Evolutionary conservation across 92 coral and sea anemone genomes (phyloP).

Genomic region (Micromussa lordhowensis): DNA sequence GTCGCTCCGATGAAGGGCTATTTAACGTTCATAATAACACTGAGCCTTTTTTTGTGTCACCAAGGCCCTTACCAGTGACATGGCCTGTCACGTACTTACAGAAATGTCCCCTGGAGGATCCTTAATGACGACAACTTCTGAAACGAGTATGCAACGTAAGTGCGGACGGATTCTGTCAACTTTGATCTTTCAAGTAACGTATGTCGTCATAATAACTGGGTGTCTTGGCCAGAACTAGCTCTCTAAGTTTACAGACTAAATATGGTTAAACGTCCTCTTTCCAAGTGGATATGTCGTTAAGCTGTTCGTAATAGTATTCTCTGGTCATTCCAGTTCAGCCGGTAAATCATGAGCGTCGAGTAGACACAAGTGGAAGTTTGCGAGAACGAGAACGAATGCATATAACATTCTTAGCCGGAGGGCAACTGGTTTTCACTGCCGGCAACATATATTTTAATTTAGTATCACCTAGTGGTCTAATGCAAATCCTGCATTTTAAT

Average conservation of each 20-base stretch:
- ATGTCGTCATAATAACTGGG: too few relatives aligned
- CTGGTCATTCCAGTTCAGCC: background rate
- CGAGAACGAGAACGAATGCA: too few relatives aligned
- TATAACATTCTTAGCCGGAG: too few relatives aligned
- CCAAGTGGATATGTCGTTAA: background rate
- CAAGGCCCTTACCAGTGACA: slow-evolving; percentile 87
- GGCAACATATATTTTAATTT: too few relatives aligned
- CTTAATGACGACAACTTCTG: slow-evolving; percentile 71
- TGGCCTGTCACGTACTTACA: slow-evolving; percentile 95
- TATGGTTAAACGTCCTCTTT: background rate
- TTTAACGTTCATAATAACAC: too few relatives aligned
- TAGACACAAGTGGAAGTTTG: too few relatives aligned
- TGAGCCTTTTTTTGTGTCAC: slow-evolving; percentile 4
- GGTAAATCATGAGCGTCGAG: too few relatives aligned
- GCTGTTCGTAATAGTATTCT: background rate
- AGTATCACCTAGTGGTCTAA: too few relatives aligned
- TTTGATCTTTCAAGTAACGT: background rate
- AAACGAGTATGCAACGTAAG: slow-evolving; percentile 81
- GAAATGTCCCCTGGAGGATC: slow-evolving; percentile 97
- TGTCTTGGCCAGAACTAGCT: background rate
- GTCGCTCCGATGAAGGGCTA: too few relatives aligned
- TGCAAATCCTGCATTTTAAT: too few relatives aligned
- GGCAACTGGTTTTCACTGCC: too few relatives aligned
- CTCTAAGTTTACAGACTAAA: background rate
- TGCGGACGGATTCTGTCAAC: background rate